These are phyloP conservation scores for Leptopilina syphax DNA, from an alignment of 2,888 invertebrate genomes.

Conservation along the genomic window DNA sequence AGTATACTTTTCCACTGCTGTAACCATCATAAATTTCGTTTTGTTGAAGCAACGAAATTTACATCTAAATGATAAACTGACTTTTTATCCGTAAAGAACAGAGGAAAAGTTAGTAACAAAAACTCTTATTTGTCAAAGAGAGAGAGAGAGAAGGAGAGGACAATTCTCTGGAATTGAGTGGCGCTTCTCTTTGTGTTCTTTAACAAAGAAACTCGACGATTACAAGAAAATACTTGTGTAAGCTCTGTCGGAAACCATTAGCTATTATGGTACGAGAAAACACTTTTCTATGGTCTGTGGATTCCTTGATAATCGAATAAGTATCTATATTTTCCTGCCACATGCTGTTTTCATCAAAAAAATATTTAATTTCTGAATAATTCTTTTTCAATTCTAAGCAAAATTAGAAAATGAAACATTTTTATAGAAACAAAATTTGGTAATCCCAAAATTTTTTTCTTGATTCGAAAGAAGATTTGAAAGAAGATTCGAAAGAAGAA, in stretches of 20 bases:
- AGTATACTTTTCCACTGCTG: background rate
- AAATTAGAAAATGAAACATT: too few species aligned
- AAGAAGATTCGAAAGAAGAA: too few species aligned
- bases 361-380: background rate
- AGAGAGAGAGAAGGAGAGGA: background rate
- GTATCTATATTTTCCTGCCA: background rate
- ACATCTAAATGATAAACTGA: slow-evolving; percentile 2
- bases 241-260: slow-evolving; percentile 40
- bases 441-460: too few species aligned
- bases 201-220: slow-evolving; percentile 30
- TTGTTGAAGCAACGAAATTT: slow-evolving; percentile 2
- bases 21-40: background rate
- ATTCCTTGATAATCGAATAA: background rate
- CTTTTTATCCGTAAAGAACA: background rate
- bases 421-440: too few species aligned
- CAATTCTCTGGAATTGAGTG: slow-evolving; percentile 24
- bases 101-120: slow-evolving; percentile 10
- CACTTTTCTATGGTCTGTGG: background rate
- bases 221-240: slow-evolving; percentile 39
- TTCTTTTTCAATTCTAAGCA: too few species aligned
- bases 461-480: too few species aligned
- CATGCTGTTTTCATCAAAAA: too few species aligned
- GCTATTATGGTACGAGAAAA: slow-evolving; percentile 25
- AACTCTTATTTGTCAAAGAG: slow-evolving; percentile 6
- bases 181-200: slow-evolving; percentile 20